Percentiles rank a stretch among this genome's conserved stretches.
Conservation (phyloP, 1,140 invertebrate species). For the Lethrus apterus region DNA sequence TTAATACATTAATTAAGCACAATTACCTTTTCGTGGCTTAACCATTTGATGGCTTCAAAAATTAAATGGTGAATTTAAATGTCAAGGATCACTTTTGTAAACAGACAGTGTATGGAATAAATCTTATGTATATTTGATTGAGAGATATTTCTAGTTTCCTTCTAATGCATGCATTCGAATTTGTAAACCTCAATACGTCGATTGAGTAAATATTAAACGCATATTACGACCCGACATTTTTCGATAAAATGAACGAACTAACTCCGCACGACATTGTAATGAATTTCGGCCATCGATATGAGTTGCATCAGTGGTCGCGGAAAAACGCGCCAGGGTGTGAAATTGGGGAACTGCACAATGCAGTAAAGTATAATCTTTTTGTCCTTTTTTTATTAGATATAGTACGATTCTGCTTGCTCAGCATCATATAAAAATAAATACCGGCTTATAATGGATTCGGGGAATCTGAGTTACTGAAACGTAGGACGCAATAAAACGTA, state of each 20-base stretch:
- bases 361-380: constrained; percentile 27
- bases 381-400: constrained; percentile 23
- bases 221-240: too few relatives aligned
- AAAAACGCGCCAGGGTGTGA: constrained; percentile 31
- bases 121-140: too few relatives aligned
- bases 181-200: too few relatives aligned
- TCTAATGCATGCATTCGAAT: too few relatives aligned
- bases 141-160: too few relatives aligned
- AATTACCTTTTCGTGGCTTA: too few relatives aligned
- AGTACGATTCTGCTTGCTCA: constrained; percentile 21
- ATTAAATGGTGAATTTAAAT: too few relatives aligned
- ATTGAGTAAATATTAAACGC: too few relatives aligned
- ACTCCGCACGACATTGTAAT: constrained; percentile 20
- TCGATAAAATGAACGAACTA: background rate
- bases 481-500: constrained; percentile 28
- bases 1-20: too few relatives aligned
- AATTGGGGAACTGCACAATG: constrained; percentile 30
- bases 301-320: constrained; percentile 29
- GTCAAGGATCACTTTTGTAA: too few relatives aligned
- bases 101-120: too few relatives aligned
- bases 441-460: constrained; percentile 24
- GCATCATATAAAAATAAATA: constrained; percentile 31
- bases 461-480: constrained; percentile 22
- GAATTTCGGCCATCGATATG: constrained; percentile 37
- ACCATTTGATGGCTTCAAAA: too few relatives aligned